These are phyloP conservation scores for Drosophila siamana DNA, from an alignment of 2,888 invertebrate genomes.

Conservation along the genomic window DNA sequence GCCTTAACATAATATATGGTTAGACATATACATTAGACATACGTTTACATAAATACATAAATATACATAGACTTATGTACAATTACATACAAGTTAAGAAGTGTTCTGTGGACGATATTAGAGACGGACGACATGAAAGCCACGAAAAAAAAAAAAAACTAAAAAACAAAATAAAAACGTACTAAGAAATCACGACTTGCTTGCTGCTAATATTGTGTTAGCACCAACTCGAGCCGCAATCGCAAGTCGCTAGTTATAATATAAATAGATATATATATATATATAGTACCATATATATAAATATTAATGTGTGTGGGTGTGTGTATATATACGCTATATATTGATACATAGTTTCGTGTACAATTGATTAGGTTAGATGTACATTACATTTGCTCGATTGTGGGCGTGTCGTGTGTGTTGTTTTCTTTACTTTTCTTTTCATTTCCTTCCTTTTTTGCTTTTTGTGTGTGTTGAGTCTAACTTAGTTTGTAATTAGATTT, in stretches of 20 bases:
- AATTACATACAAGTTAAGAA: slow-evolving; percentile 12
- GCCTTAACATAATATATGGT: slow-evolving; percentile 17
- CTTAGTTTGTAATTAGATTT: slow-evolving; percentile 18
- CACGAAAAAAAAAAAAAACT: background rate
- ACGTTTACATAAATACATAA: slow-evolving; percentile 19
- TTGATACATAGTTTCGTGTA: slow-evolving; percentile 26
- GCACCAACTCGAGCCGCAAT: background rate
- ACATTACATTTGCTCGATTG: slow-evolving; percentile 22
- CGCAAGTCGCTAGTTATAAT: slow-evolving; percentile 26
- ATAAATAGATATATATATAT: slow-evolving; percentile 20
- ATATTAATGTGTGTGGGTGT: slow-evolving; percentile 6
- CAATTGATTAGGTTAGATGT: slow-evolving; percentile 31
- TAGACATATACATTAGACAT: slow-evolving; percentile 7
- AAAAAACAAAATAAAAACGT: background rate
- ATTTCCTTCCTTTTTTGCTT: no score
- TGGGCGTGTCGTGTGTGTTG: slow-evolving; percentile 17
- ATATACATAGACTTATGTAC: slow-evolving; percentile 21
- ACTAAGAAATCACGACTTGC: background rate
- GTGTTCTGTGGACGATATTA: slow-evolving; percentile 7
- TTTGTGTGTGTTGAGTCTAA: slow-evolving; percentile 12
- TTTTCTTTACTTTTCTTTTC: background rate
- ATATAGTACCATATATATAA: slow-evolving; percentile 1
- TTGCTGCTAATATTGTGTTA: background rate
- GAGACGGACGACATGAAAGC: slow-evolving; percentile 3
- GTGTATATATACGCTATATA: slow-evolving; percentile 3